phyloP scores from a whole-genome alignment of 1,140 invertebrate species.

The Conopomorpha cramerella region DNA sequence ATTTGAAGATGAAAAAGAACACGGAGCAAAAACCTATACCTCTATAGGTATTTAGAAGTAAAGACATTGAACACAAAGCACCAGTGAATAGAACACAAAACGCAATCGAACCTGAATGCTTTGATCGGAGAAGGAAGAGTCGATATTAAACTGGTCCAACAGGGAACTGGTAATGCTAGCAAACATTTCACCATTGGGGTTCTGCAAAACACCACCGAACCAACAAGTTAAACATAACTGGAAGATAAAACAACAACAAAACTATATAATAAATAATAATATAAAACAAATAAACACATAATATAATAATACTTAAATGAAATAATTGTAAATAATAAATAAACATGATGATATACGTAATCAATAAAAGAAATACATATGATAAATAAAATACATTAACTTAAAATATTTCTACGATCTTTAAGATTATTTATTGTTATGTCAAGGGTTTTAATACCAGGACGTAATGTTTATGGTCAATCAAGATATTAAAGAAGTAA shows the following conservation, averaged over 20 bases:
- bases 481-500: too few relatives aligned
- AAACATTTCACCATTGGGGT: constrained; percentile 78
- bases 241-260: constrained; percentile 23
- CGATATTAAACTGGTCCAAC: constrained; percentile 78
- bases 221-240: neutral
- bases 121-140: constrained; percentile 72
- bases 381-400: neutral
- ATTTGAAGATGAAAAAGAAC: too few relatives aligned
- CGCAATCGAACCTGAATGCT: constrained; percentile 69
- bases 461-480: too few relatives aligned
- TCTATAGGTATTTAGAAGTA: neutral
- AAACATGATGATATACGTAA: too few relatives aligned
- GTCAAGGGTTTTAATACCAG: too few relatives aligned
- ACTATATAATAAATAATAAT: constrained; percentile 31
- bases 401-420: neutral
- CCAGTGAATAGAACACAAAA: constrained; percentile 37
- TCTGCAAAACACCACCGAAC: constrained; percentile 59
- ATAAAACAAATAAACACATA: constrained; percentile 28
- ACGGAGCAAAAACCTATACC: too few relatives aligned
- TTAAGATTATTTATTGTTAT: too few relatives aligned
- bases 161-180: constrained; percentile 80
- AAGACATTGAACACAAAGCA: constrained; percentile 13
- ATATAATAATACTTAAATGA: constrained; percentile 15
- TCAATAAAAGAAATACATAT: neutral
- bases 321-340: constrained; percentile 6